These are phyloP conservation scores for Coptotermes formosanus DNA, from an alignment of 1,140 invertebrate genomes.

Conservation along the genomic window DNA sequence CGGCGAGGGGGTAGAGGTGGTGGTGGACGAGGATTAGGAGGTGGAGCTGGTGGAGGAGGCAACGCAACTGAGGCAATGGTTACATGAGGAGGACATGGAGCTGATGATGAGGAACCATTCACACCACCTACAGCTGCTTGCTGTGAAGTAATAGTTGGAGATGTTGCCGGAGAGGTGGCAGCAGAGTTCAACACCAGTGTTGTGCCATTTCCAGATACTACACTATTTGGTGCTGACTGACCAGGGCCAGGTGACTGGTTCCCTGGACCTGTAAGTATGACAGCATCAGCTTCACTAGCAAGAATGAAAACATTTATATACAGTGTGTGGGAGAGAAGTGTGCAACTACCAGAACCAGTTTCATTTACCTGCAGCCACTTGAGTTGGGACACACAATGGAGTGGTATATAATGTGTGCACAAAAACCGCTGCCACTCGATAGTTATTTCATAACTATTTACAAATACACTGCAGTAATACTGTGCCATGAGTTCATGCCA, in stretches of 20 bases:
- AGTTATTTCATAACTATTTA: no score
- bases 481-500: no score
- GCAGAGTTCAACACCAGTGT: slow-evolving; percentile 24
- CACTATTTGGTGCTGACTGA: not conserved
- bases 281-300: no score
- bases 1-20: slow-evolving; percentile 60
- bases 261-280: slow-evolving; percentile 32
- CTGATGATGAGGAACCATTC: slow-evolving; percentile 43
- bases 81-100: slow-evolving; percentile 47
- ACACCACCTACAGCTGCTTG: slow-evolving; percentile 37
- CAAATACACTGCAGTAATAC: no score
- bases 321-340: no score
- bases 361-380: no score
- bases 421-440: no score
- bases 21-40: slow-evolving; percentile 50
- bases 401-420: no score
- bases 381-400: no score
- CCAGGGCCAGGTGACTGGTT: slow-evolving; percentile 37
- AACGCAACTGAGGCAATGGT: not conserved
- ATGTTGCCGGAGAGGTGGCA: slow-evolving; percentile 42
- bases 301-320: no score
- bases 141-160: slow-evolving; percentile 50
- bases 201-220: not conserved
- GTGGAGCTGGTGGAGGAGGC: slow-evolving; percentile 47
- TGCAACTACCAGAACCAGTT: no score